These are phyloP conservation scores for Vicugna pacos DNA, from an alignment of 2,113 vertebrate genomes.

Conservation along the genomic window DNA sequence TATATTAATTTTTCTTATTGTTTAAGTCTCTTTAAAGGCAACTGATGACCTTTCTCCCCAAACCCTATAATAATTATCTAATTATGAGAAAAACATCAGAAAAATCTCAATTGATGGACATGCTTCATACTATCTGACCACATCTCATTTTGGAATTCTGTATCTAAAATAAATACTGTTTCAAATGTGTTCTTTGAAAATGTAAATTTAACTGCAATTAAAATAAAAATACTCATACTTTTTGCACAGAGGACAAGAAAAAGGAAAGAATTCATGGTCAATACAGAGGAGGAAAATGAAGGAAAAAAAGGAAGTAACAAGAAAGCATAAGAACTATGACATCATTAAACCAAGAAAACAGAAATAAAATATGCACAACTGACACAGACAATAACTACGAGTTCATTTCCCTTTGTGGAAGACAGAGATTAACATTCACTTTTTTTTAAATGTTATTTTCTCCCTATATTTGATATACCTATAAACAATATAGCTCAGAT, in stretches of 20 bases:
- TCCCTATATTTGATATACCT: background rate
- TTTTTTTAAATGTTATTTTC: background rate
- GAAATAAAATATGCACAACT: background rate
- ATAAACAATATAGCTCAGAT: background rate
- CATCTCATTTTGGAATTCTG: background rate
- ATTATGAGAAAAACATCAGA: background rate
- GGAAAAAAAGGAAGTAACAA: background rate
- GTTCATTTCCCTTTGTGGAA: background rate
- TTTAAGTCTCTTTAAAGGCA: background rate
- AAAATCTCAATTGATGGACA: background rate
- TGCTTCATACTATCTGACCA: background rate
- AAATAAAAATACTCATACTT: slow-evolving; percentile 15
- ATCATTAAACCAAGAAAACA: background rate
- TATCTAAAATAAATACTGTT: background rate
- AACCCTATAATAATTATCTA: background rate
- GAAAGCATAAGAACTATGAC: background rate
- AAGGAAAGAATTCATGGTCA: background rate
- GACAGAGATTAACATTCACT: background rate
- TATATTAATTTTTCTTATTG: background rate
- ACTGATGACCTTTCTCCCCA: background rate
- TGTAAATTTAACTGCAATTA: background rate
- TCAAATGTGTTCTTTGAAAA: background rate
- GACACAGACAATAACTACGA: background rate
- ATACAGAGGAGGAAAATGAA: background rate
- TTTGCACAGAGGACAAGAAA: background rate